Conservation (phyloP, 2,113 vertebrate genomes). For the Hippocampus comes region DNA sequence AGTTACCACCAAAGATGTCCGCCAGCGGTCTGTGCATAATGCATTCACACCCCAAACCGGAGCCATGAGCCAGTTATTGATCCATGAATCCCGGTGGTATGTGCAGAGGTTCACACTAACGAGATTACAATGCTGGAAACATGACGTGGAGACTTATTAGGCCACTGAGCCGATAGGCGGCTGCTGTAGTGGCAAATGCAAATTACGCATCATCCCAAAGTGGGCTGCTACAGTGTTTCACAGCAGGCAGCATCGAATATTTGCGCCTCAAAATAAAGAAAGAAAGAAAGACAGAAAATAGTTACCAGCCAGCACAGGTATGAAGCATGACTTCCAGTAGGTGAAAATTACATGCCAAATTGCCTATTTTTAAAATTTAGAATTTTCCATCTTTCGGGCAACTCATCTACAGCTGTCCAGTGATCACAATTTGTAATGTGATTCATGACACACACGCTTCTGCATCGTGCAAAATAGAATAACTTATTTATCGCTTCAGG, state of each 20-base stretch:
- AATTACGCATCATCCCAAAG: constrained; percentile 35
- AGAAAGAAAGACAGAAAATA: not conserved
- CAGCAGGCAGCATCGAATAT: not conserved
- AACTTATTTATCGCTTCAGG: constrained; percentile 25
- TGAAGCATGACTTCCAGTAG: not conserved
- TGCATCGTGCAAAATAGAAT: constrained; percentile 1
- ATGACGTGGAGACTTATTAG: constrained; percentile 46
- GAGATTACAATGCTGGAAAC: constrained; percentile 60
- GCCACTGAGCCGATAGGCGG: constrained; percentile 44
- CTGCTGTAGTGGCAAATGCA: constrained; percentile 37
- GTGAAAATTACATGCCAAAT: not conserved
- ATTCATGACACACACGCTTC: not conserved
- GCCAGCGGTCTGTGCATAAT: constrained; percentile 2
- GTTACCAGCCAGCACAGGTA: not conserved
- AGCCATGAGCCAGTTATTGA: constrained; percentile 61
- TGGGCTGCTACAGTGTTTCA: constrained; percentile 10
- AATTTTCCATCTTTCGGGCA: not conserved
- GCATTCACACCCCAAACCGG: constrained; percentile 23
- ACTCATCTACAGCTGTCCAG: not conserved
- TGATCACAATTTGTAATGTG: constrained; percentile 4
- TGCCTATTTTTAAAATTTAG: not conserved
- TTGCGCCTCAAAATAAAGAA: not conserved
- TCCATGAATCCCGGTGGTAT: constrained; percentile 46
- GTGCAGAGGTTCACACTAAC: constrained; percentile 57
- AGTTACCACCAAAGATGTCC: constrained; percentile 23